These are phyloP conservation scores for Ivindomyrus marchei DNA, from an alignment of 2,113 vertebrate species.

Conservation along the genomic window DNA sequence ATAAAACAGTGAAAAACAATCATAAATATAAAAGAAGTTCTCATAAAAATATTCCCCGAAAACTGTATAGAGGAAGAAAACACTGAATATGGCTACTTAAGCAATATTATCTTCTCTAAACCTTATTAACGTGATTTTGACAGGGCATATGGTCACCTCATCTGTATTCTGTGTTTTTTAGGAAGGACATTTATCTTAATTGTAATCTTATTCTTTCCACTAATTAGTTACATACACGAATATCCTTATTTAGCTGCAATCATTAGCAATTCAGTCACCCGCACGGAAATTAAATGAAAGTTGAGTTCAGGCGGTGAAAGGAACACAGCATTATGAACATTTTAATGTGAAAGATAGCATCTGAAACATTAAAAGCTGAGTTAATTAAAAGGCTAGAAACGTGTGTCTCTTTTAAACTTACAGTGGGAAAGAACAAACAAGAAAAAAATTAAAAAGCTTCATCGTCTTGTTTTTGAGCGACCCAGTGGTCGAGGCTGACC, in stretches of 20 bases:
- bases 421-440: not conserved
- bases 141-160: not conserved
- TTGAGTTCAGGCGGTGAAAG: not conserved
- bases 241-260: conserved; percentile 53
- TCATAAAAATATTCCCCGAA: not conserved
- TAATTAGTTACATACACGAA: conserved; percentile 47
- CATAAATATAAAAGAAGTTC: not conserved
- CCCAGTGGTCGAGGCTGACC: not conserved
- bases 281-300: conserved; percentile 51
- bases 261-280: conserved; percentile 51
- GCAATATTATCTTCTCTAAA: not conserved
- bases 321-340: conserved; percentile 54
- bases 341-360: conserved; percentile 62
- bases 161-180: not conserved
- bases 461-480: not conserved
- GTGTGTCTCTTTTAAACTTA: conserved; percentile 25
- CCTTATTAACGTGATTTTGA: not conserved
- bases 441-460: not conserved
- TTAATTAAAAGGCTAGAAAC: conserved; percentile 30
- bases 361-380: conserved; percentile 55
- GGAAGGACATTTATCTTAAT: conserved; percentile 51
- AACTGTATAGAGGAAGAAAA: not conserved
- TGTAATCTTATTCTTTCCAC: conserved; percentile 47
- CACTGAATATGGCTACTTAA: not conserved
- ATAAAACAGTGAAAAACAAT: not conserved